Evolutionary conservation across 2,888 invertebrate genomes (phyloP).

Genomic region (Sepiola atlantica): DNA sequence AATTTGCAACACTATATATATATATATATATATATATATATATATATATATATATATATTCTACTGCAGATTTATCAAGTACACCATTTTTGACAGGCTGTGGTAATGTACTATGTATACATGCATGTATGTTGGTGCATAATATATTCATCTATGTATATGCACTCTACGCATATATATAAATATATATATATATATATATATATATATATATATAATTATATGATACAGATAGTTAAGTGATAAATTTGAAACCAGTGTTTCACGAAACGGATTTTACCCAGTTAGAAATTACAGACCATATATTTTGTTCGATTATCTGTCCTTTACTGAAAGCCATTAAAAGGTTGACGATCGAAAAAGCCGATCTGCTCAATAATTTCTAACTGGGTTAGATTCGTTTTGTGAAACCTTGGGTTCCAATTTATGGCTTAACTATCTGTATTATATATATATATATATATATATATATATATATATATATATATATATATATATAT

Average conservation of each 20-base stretch:
- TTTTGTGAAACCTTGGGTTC: too few relatives aligned
- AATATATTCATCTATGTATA: background rate
- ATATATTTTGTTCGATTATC: too few relatives aligned
- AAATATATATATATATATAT: background rate
- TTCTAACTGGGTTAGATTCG: too few relatives aligned
- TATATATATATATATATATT: background rate
- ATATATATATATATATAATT: constrained; percentile 32
- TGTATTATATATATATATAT: too few relatives aligned
- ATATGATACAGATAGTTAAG: background rate
- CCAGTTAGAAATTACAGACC: too few relatives aligned
- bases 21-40: constrained; percentile 32
- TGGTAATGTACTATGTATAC: constrained; percentile 35
- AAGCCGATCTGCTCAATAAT: too few relatives aligned
- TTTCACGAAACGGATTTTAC: too few relatives aligned
- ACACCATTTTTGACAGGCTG: constrained; percentile 32
- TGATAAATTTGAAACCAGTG: too few relatives aligned
- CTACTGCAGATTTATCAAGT: background rate
- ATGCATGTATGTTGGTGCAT: constrained; percentile 34
- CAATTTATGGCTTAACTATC: too few relatives aligned
- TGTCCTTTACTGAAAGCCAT: too few relatives aligned
- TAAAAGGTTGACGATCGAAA: too few relatives aligned
- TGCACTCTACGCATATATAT: background rate
- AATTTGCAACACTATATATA: background rate
- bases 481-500: constrained; percentile 32
- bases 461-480: constrained; percentile 13